Conservation (phyloP, 1,140 invertebrate genomes). For the Tetramorium simillimum region DNA sequence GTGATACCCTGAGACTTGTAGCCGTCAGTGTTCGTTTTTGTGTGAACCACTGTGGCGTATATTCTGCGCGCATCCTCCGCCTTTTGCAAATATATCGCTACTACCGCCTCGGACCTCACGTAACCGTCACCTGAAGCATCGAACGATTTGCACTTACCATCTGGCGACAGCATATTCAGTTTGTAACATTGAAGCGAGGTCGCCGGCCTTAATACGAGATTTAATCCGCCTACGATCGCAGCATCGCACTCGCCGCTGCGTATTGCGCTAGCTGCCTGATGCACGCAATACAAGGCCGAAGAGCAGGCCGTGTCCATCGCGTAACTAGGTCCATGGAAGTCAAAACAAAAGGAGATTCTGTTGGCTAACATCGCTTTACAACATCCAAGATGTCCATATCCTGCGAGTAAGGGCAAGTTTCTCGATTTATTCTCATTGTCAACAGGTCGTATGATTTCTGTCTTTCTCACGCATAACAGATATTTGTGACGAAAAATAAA, state of each 20-base stretch:
- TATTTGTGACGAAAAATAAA: background rate
- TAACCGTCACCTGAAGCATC: conserved; percentile 96
- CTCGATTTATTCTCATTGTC: background rate
- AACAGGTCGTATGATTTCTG: background rate
- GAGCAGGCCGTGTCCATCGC: conserved; percentile 98
- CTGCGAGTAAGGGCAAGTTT: conserved; percentile 58
- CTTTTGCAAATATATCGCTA: conserved; percentile 93
- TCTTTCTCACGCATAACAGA: background rate
- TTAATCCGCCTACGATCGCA: conserved; percentile 95
- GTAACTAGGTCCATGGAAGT: conserved; percentile 96
- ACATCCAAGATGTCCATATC: conserved; percentile 96
- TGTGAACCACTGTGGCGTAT: conserved; percentile 95
- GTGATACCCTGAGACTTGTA: conserved; percentile 96
- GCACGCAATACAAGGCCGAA: conserved; percentile 94
- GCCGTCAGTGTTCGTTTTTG: conserved; percentile 96
- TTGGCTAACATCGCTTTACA: conserved; percentile 98
- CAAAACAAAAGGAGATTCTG: conserved; percentile 97
- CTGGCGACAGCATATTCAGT: conserved; percentile 94
- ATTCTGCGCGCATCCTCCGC: conserved; percentile 90
- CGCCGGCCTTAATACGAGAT: conserved; percentile 94
- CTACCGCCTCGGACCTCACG: conserved; percentile 95
- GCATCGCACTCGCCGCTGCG: conserved; percentile 94
- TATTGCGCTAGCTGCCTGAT: conserved; percentile 94
- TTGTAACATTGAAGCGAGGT: conserved; percentile 96
- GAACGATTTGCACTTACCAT: conserved; percentile 97